Percentiles rank a stretch among this genome's conserved stretches.
These are phyloP conservation scores for Urocitellus parryii DNA, from an alignment of 2,113 vertebrate genomes.

Conservation along the genomic window DNA sequence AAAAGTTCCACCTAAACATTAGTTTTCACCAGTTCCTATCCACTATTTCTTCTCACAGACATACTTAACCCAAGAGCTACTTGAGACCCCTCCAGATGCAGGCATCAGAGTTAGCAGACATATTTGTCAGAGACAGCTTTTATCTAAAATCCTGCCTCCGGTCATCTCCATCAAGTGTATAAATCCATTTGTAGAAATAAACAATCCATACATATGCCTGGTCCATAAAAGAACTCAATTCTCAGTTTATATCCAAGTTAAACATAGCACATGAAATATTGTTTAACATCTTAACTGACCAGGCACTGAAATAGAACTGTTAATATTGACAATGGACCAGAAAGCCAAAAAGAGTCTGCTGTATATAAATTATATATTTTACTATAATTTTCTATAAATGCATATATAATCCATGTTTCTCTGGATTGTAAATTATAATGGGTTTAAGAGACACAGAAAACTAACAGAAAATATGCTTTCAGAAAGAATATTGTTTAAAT, in stretches of 20 bases:
- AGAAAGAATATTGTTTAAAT: conserved; percentile 44
- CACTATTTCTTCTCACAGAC: background rate
- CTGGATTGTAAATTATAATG: conserved; percentile 34
- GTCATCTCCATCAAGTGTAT: background rate
- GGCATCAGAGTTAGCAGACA: background rate
- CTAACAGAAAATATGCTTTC: background rate
- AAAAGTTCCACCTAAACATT: background rate
- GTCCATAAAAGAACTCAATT: conserved; percentile 19
- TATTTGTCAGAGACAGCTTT: conserved; percentile 22
- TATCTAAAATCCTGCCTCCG: background rate
- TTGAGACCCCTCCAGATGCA: background rate
- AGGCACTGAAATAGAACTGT: background rate
- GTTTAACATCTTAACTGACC: conserved; percentile 22
- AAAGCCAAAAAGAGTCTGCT: background rate
- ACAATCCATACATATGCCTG: background rate
- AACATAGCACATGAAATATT: conserved; percentile 20
- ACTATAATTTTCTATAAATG: conserved; percentile 21
- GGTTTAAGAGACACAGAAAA: conserved; percentile 10
- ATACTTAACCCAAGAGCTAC: background rate
- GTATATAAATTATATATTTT: background rate
- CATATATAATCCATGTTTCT: conserved; percentile 25
- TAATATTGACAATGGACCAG: background rate
- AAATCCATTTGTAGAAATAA: conserved; percentile 21
- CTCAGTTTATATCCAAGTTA: conserved; percentile 48
- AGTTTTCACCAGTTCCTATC: background rate